Evolutionary conservation across 2,888 invertebrate species (phyloP).

Genomic region (Leistus spinibarbis): DNA sequence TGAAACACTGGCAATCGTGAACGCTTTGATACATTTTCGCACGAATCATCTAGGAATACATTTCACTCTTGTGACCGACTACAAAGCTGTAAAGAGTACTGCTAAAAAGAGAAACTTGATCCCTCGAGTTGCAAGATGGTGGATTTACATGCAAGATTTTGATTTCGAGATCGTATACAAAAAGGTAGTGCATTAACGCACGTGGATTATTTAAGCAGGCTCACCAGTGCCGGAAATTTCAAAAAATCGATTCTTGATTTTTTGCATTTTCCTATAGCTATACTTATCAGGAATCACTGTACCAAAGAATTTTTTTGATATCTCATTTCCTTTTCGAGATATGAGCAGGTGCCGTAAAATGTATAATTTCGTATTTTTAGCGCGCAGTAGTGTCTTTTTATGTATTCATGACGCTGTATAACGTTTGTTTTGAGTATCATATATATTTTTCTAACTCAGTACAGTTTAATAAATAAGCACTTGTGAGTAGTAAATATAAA

Average conservation of each 20-base stretch:
- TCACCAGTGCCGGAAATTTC: slow-evolving; percentile 45
- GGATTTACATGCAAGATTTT: slow-evolving; percentile 47
- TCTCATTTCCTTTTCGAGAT: too few relatives aligned
- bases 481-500: too few relatives aligned
- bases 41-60: slow-evolving; percentile 45
- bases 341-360: too few relatives aligned
- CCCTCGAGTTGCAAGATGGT: slow-evolving; percentile 49
- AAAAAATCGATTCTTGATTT: slow-evolving; percentile 42
- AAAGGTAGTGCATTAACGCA: slow-evolving; percentile 42
- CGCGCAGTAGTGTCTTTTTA: too few relatives aligned
- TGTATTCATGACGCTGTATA: too few relatives aligned
- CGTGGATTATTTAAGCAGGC: slow-evolving; percentile 45
- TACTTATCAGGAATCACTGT: too few relatives aligned
- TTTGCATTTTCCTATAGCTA: slow-evolving; percentile 48
- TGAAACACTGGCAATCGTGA: slow-evolving; percentile 49
- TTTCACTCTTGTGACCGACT: slow-evolving; percentile 49
- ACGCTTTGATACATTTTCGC: slow-evolving; percentile 46
- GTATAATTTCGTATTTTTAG: too few relatives aligned
- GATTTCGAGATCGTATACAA: slow-evolving; percentile 43
- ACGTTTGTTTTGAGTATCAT: too few relatives aligned
- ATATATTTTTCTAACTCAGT: too few relatives aligned
- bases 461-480: slow-evolving; percentile 44
- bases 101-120: slow-evolving; percentile 46
- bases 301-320: too few relatives aligned
- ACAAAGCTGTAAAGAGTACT: slow-evolving; percentile 47